Percentiles rank a stretch among this genome's conserved stretches.
phyloP scores from a whole-genome alignment of 2,888 invertebrate species.

The Temnothorax rugatulus region DNA sequence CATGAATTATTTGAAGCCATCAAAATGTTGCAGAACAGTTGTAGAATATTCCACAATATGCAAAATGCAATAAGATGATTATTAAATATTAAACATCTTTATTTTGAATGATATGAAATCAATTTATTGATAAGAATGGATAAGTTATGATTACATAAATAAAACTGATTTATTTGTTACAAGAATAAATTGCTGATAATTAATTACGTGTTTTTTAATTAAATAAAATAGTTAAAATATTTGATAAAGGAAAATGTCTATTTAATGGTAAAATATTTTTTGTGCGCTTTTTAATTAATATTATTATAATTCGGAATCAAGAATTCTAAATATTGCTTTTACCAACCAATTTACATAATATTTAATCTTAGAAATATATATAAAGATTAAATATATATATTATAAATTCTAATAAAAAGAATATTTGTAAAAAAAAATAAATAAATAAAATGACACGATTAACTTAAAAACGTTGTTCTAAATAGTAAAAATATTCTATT shows the following conservation, averaged over 20 bases:
- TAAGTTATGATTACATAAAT: no score
- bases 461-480: neutral
- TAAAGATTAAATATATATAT: neutral
- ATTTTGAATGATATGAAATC: neutral
- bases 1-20: neutral
- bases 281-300: no score
- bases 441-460: neutral
- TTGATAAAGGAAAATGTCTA: neutral
- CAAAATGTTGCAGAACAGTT: neutral
- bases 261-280: neutral
- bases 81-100: neutral
- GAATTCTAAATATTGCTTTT: neutral
- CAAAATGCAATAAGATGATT: neutral
- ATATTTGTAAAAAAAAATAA: neutral
- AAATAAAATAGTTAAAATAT: neutral
- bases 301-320: neutral
- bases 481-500: neutral
- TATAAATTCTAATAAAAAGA: neutral
- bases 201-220: neutral
- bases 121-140: neutral
- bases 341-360: neutral
- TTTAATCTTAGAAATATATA: neutral
- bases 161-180: neutral
- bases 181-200: neutral
- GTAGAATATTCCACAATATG: neutral